Evolutionary conservation across 1,140 invertebrate genomes (phyloP).

Genomic region (Aphaenogaster ashmeadi): DNA sequence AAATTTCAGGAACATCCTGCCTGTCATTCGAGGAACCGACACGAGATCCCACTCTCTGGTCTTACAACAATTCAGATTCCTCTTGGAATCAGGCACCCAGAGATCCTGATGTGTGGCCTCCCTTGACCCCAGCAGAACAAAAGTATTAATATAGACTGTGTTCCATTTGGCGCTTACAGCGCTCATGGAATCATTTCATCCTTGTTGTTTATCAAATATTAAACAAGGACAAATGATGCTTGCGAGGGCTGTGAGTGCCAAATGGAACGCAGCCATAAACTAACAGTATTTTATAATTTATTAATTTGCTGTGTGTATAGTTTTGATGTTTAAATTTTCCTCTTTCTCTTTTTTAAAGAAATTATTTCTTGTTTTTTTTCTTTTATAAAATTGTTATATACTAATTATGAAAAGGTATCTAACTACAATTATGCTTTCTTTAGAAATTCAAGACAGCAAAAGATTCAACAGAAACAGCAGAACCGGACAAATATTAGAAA

Average conservation of each 20-base stretch:
- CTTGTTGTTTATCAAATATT: too few relatives aligned
- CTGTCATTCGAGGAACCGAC: conserved; percentile 90
- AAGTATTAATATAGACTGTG: conserved; percentile 74
- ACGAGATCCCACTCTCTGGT: conserved; percentile 85
- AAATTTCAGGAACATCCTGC: conserved; percentile 79
- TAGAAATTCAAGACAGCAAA: conserved; percentile 82
- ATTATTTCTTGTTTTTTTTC: not conserved
- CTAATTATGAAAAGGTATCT: not conserved
- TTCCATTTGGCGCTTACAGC: too few relatives aligned
- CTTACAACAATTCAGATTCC: conserved; percentile 77
- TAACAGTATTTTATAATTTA: conserved; percentile 25
- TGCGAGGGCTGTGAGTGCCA: too few relatives aligned
- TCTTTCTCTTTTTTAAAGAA: conserved; percentile 11
- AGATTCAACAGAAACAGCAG: conserved; percentile 87
- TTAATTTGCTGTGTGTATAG: not conserved
- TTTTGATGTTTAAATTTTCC: conserved; percentile 30
- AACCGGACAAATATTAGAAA: conserved; percentile 84
- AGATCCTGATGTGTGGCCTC: conserved; percentile 97
- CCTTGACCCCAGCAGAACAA: conserved; percentile 94
- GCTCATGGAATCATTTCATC: too few relatives aligned
- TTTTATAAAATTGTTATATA: not conserved
- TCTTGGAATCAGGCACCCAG: conserved; percentile 93
- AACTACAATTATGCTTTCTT: conserved; percentile 40
- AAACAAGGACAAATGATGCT: too few relatives aligned
- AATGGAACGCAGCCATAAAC: not conserved